Evolutionary conservation across 2,888 invertebrate species (phyloP).

Genomic region (Stomorhina lunata): DNA sequence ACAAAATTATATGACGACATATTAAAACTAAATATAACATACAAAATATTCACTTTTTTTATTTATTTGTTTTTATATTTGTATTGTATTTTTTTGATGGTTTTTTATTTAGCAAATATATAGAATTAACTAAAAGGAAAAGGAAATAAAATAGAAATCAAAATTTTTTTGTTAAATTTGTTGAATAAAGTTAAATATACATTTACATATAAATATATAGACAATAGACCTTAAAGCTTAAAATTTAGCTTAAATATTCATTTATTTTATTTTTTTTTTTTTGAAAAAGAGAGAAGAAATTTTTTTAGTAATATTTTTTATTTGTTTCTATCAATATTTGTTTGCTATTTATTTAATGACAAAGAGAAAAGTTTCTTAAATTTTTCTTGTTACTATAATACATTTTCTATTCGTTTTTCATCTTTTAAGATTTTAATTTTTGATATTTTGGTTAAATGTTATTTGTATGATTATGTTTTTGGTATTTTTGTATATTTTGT

Average conservation of each 20-base stretch:
- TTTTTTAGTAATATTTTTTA: not conserved
- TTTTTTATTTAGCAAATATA: not conserved
- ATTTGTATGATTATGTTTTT: not conserved
- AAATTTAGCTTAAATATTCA: constrained; percentile 17
- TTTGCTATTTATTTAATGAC: not conserved
- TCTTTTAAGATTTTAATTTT: not conserved
- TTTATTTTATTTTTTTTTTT: not conserved
- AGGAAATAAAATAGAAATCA: not conserved
- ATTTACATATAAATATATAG: not conserved
- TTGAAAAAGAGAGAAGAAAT: constrained; percentile 27
- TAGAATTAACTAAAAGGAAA: not conserved
- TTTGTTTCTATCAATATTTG: not conserved
- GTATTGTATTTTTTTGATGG: not conserved
- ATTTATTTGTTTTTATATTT: constrained; percentile 4
- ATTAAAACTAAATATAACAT: constrained; percentile 32
- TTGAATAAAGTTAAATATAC: not conserved
- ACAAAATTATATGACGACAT: constrained; percentile 34
- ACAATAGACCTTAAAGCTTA: constrained; percentile 19
- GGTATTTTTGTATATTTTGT: not conserved
- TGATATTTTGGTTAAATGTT: not conserved
- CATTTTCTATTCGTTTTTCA: no score
- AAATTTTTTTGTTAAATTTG: not conserved
- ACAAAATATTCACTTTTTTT: constrained; percentile 8
- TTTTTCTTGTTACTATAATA: not conserved
- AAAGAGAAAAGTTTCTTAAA: not conserved